Evolutionary conservation across 2,888 invertebrate species (phyloP), one percentile per base, ranked within the genome.

Genomic region (Nemurella pictetii): DNA sequence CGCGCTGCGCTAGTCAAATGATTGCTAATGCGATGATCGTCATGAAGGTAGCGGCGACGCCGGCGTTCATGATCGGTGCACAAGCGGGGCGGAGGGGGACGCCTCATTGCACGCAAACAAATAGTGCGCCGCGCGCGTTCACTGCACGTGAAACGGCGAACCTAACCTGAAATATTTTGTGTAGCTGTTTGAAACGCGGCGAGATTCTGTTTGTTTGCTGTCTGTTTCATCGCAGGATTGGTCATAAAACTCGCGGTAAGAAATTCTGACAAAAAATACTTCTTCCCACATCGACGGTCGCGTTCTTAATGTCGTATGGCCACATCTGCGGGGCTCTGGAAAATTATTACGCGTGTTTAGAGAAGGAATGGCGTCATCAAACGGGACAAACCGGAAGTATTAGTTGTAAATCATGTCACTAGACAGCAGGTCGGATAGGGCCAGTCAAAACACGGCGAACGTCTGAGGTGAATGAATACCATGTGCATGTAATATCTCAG

Each of bases 381-480:
- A 85, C 82, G 55, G 29, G 73, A 72, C 83, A 85, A 84, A 85
- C 85, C 85, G 85, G 85, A 85, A 85, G 85, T 85, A 85, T 85
- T 85, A 80, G 85, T 80, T 84, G 74, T 85, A 85, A 85, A 85
- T 85, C 85, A 85, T 84, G 72, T 0, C 72, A 30, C 27, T 4
- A 30, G 78, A 27, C 78, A n/a, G 30, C 78, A 12, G 55, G 55
- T 55, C 55, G 20, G 9, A 55, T 55, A 12, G 55, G 55, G 55
- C 55, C 55, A 55, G 55, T 55, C 55, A 55, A 55, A 55, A 55
- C 55, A 55, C 20, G 55, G 55, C 12, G 12, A 55, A 1, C 9
- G 1, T 12, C 5, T 2, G 20, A 55, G 55, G 55, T 55, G 55
- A 12, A 78, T 78, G 30, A 9, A 55, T 9, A 32, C 77, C 3